Evolutionary conservation across 1,140 invertebrate species (phyloP), one percentile per base, ranked within the genome.

Genomic region (Samia ricini): DNA sequence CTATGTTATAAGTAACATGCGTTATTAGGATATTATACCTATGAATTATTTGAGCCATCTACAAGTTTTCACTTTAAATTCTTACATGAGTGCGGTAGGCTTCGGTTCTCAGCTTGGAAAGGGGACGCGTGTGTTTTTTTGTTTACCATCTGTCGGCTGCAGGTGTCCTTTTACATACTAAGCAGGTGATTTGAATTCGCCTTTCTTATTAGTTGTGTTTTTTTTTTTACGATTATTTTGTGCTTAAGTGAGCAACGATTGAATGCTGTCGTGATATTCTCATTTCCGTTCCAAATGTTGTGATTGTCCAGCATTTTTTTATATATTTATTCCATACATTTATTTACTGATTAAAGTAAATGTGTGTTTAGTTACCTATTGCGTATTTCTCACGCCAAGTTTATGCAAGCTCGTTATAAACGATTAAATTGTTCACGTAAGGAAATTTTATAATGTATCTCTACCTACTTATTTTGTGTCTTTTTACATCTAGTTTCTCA

Each of bases 111-210:
- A 61, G 54, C n/a, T 36, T 33, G 60, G 36, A 68, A 36, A 59
- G 73, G 74, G 73, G 73, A 69, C 75, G 71, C 76, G 60, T 55
- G 52, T 49, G 18, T 56, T 81, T 85, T 85, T 89, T 87, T 81
- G 76, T 83, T 60, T 56, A 61, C 66, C 85, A 89, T 85, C 82
- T 89, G 86, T 76, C 75, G 79, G 48, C 22, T 63, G 82, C 86
- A 88, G 86, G 85, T 89, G 86, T 79, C 79, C 70, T 61, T 80
- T 76, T 81, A 81, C 79, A 81, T 82, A 79, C 68, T 75, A 80
- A 86, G 79, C 86, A 89, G 86, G 86, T 89, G 86, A 81, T 86
- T 81, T 81, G 67, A 74, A 81, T 81, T 81, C 78, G 77, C 72
- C 82, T 74, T 77, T 50, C 68, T 74, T 72, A 68, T 24, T 42